Conservation (phyloP, 2,797 vertebrate species). For the Darevskia mixta region DNA sequence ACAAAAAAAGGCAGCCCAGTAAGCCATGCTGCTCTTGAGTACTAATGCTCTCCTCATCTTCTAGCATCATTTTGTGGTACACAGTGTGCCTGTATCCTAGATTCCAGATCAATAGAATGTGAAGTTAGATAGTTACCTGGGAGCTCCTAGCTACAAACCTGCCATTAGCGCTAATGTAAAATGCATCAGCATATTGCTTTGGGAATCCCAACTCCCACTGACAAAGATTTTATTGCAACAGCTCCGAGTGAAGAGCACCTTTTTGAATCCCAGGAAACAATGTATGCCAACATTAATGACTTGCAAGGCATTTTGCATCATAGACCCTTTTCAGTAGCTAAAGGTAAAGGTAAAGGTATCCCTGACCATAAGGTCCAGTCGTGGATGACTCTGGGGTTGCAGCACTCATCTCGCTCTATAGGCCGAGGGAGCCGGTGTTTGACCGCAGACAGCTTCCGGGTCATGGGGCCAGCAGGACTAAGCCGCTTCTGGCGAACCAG, state of each 20-base stretch:
- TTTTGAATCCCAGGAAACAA: conserved; percentile 34
- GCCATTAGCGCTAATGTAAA: conserved; percentile 41
- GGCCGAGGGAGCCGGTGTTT: too few species aligned
- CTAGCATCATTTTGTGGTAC: not conserved
- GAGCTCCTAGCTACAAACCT: conserved; percentile 39
- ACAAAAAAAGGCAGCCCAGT: not conserved
- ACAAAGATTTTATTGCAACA: conserved; percentile 55
- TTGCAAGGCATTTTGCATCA: conserved; percentile 28
- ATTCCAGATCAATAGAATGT: conserved; percentile 32
- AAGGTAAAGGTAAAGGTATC: too few species aligned
- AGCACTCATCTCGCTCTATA: too few species aligned
- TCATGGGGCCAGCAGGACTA: too few species aligned
- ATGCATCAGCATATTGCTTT: conserved; percentile 59
- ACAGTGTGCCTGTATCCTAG: conserved; percentile 23
- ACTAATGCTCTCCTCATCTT: not conserved
- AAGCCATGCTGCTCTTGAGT: conserved; percentile 8
- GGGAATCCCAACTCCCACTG: conserved; percentile 56
- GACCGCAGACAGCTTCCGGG: too few species aligned
- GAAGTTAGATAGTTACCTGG: conserved; percentile 41
- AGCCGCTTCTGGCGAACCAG: too few species aligned
- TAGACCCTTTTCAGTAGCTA: conserved; percentile 9
- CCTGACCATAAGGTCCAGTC: too few species aligned
- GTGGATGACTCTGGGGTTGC: too few species aligned
- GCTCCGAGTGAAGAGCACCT: conserved; percentile 36
- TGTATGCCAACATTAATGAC: conserved; percentile 36